Conservation (phyloP, 2,888 invertebrate genomes). For the Panopea generosa region DNA sequence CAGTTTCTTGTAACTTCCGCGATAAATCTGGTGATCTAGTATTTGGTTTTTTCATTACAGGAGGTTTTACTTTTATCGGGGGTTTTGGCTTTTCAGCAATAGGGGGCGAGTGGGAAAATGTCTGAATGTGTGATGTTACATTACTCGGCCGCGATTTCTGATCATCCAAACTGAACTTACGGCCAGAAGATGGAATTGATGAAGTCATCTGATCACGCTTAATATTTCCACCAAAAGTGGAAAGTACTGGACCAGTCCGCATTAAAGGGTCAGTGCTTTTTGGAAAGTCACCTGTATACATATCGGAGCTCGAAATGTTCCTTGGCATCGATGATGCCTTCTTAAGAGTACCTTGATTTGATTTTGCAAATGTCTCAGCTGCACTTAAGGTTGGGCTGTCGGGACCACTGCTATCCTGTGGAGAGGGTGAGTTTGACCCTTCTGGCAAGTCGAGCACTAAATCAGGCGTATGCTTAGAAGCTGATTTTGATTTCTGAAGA, state of each 20-base stretch:
- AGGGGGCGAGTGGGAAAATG: conserved; percentile 66
- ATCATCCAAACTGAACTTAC: conserved; percentile 60
- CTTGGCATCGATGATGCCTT: conserved; percentile 86
- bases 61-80: conserved; percentile 90
- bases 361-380: conserved; percentile 92
- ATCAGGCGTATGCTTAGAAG: conserved; percentile 83
- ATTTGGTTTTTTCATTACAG: conserved; percentile 89
- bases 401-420: conserved; percentile 76
- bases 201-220: conserved; percentile 28
- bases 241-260: conserved; percentile 40
- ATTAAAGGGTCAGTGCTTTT: not conserved
- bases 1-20: conserved; percentile 61
- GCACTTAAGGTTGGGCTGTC: conserved; percentile 86
- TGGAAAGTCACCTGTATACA: conserved; percentile 22
- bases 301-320: conserved; percentile 60
- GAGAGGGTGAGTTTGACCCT: conserved; percentile 75
- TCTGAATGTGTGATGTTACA: conserved; percentile 1
- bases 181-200: conserved; percentile 22
- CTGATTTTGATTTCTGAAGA: conserved; percentile 74
- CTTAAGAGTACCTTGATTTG: conserved; percentile 92
- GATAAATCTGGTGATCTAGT: conserved; percentile 66
- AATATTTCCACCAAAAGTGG: conserved; percentile 39
- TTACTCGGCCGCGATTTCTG: conserved; percentile 32
- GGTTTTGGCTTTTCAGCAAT: conserved; percentile 83
- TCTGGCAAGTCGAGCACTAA: conserved; percentile 84